Evolutionary conservation across 2,113 vertebrate genomes (phyloP), one percentile per base, ranked within the genome.

Genomic region (Paraplagusia blochii): DNA sequence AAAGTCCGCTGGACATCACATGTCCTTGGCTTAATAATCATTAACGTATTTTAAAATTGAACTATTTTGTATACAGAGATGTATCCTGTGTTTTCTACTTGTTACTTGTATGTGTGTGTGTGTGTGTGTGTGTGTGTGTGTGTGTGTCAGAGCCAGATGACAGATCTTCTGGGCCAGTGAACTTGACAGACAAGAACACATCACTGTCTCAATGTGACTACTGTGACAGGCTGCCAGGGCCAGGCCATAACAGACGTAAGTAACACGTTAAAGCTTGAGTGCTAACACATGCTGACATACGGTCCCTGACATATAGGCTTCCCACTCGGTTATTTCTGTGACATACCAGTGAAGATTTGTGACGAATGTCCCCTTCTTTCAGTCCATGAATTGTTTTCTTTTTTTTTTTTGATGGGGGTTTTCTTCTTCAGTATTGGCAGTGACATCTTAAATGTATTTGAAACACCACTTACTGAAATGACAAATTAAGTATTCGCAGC

Each of bases 81-180:
- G 11, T 7, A 7, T 1, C 9, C 34, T 11, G 1, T 44, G 35
- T 18, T 10, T 4, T 11, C 62, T 45, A 45, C 49, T 50, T 33
- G 38, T 3, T 46, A 12, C 29, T 16, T 19, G 22, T 59, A 38
- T 52, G 17, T 52, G 17, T 46, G 18, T 42, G 40, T 48, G 46
- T 49, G 49, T 64, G 44, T 58, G 54, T 64, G 55, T 46, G 58
- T 49, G 45, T 50, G 15, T 58, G 34, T 15, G 42, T 47, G 51
- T 46, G 49, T 55, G 38, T 58, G 63, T 54, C 22, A 48, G 50
- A 67, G 77, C 63, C 81, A 84, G 76, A 78, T 84, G 82, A 83
- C 80, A 78, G 68, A 74, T 81, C 78, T 87, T 85, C 83, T 85
- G 80, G 74, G 66, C 77, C 78, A 77, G 64, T 73, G 79, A 83